Percentiles rank a stretch among this genome's conserved stretches.
Evolutionary conservation across 2,113 vertebrate species (phyloP).

Genomic region (Cyphomyrus plagiostoma): DNA sequence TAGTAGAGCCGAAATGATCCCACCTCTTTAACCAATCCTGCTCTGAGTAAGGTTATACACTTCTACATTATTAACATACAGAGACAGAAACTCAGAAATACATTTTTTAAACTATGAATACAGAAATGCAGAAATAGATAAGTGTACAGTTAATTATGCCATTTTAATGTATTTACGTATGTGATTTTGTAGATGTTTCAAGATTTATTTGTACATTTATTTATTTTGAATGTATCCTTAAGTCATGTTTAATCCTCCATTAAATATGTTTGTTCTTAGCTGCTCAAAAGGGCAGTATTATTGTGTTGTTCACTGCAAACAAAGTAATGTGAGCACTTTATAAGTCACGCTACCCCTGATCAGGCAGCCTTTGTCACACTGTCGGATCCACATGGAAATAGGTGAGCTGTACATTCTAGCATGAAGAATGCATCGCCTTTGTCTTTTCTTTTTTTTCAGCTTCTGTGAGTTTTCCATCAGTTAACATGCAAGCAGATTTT

Average conservation of each 20-base stretch:
- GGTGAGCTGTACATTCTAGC: neutral
- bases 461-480: neutral
- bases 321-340: neutral
- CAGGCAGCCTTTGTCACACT: neutral
- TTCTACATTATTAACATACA: neutral
- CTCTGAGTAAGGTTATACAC: neutral
- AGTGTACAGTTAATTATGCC: neutral
- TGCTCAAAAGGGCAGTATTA: neutral
- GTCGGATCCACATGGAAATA: neutral
- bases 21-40: neutral
- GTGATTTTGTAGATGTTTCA: neutral
- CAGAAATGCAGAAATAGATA: neutral
- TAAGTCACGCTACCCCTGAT: neutral
- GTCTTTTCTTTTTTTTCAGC: neutral
- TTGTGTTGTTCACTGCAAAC: neutral
- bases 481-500: neutral
- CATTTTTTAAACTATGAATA: neutral
- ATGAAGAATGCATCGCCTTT: neutral
- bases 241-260: neutral
- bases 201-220: neutral
- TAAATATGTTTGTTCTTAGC: neutral
- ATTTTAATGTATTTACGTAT: neutral
- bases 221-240: neutral
- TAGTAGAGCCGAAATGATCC: neutral
- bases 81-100: neutral